Evolutionary conservation across 2,888 invertebrate species (phyloP).

Genomic region (Leptopilina syphax): DNA sequence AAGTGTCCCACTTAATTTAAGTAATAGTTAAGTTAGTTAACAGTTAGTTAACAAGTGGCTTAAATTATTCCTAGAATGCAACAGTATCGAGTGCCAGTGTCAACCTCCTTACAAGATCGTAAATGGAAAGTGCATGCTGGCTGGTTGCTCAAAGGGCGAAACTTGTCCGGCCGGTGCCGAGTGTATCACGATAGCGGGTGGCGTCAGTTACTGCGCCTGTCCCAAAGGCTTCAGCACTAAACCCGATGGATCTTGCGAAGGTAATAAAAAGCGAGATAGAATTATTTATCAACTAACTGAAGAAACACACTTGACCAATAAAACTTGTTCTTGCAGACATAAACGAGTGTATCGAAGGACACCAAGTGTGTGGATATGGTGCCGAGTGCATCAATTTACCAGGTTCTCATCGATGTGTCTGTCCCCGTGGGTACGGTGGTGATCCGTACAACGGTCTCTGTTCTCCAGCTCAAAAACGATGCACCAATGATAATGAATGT

Average conservation of each 20-base stretch:
- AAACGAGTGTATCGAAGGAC: conserved; percentile 88
- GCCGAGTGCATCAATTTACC: conserved; percentile 90
- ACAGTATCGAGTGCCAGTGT: conserved; percentile 90
- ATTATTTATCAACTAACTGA: neutral
- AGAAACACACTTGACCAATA: conserved; percentile 12
- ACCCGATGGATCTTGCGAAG: conserved; percentile 87
- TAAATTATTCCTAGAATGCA: conserved; percentile 80
- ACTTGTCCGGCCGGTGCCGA: conserved; percentile 92
- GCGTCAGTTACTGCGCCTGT: conserved; percentile 95
- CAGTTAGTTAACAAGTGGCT: conserved; percentile 9
- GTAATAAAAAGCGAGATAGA: conserved; percentile 58
- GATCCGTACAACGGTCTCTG: conserved; percentile 91
- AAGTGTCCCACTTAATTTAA: too few relatives aligned
- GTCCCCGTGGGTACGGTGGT: conserved; percentile 89
- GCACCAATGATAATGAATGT: conserved; percentile 90
- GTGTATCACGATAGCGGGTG: conserved; percentile 92
- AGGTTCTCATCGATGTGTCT: conserved; percentile 89
- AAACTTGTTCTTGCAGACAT: conserved; percentile 79
- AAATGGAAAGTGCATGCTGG: conserved; percentile 89
- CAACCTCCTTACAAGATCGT: conserved; percentile 91
- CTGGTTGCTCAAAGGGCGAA: conserved; percentile 88
- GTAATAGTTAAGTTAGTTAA: too few relatives aligned
- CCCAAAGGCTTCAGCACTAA: conserved; percentile 90
- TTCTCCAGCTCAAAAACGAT: conserved; percentile 88
- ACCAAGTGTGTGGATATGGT: conserved; percentile 89